Evolutionary conservation across 92 coral and sea anemone genomes (phyloP), one percentile per base, ranked within the genome.

Genomic region (Muricea muricata): DNA sequence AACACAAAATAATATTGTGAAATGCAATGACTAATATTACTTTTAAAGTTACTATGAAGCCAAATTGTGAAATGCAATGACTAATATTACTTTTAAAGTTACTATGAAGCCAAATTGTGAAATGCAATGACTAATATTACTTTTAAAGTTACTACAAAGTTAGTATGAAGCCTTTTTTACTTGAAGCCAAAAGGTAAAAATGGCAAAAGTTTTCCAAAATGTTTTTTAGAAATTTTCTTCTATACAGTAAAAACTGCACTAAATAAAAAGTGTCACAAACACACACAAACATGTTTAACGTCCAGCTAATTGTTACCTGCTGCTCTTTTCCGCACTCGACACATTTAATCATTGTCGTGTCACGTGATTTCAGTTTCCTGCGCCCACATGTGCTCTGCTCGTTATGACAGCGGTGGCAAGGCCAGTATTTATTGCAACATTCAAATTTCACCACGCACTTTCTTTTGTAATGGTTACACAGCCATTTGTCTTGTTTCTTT

Each of bases 331-430:
- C 37, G 37, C 70, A 63, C 3, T 25, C 7, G 6, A 32, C 30
- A 8, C 70, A 63, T 31, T 0, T 29, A 4, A 63, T 6, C 70
- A 63, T 25, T 17, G 37, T 63, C 10, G 37, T 63, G 23, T 63
- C 70, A 63, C 70, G 70, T 25, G 70, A 28, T 28, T 63, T 63
- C 31, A 31, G 37, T 23, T 54, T 54, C 21, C 31, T 63, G 0
- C 20, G 34, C 1, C 40, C 41, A 47, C 98, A 94, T 8, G 71
- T 55, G 4, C 89, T 78, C 4, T 91, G 81, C 20, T 86, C 83
- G 65, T 94, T 94, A 78, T 94, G 98, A 82, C 98, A 94, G 4
- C 97, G 92, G 70, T 92, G 93, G 67, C 98, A 94, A 13, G 91
- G 91, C 40, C 80, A 87, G 85, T 84, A 92, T 31, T 50, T 47